Evolutionary conservation across 2,113 vertebrate species (phyloP), one percentile per base, ranked within the genome.

Genomic region (Corythornis cristatus): DNA sequence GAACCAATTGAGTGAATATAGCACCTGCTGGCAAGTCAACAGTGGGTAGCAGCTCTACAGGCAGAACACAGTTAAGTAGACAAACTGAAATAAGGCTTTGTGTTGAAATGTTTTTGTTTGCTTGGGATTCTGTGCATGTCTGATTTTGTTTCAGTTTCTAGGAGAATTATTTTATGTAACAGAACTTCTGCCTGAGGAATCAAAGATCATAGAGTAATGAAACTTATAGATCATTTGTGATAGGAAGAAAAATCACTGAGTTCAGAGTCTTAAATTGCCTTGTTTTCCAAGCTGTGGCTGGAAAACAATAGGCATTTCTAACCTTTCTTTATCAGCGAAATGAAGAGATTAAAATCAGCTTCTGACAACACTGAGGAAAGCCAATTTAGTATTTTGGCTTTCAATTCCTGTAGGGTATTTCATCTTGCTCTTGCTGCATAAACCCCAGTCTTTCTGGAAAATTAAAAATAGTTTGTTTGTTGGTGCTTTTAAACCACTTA

Each of bases 191-290:
- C 97, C 97, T 90, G 73, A 98, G 97, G 97, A 96, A 93, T 94
- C 94, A 96, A 95, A 95, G 94, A 97, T 97, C 86, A 97, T 90
- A 96, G 91, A 96, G 65, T 98, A 98, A 98, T 98, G 97, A 98
- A 98, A 97, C 88, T 96, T 98, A 97, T 97, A 97, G 95, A 97
- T 98, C 98, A 98, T 97, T 96, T 93, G 77, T 96, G 97, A 98
- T 97, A 97, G 95, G 93, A 97, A 97, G 96, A 97, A 96, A 97
- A 97, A 97, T 97, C 72, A 91, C 95, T 82, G 93, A 95, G 95
- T 96, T 97, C 78, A 95, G 64, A 93, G 90, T 61, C 86, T 94
- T 61, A 97, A 93, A 97, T 97, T 96, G 83, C 88, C 48, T 93
- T 95, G 71, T 95, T 93, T 93, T 86, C 81, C 45, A 84, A 96